Percentiles rank a stretch among this genome's conserved stretches.
phyloP scores from a whole-genome alignment of 2,797 vertebrate genomes.

The Pipistrellus nathusii region DNA sequence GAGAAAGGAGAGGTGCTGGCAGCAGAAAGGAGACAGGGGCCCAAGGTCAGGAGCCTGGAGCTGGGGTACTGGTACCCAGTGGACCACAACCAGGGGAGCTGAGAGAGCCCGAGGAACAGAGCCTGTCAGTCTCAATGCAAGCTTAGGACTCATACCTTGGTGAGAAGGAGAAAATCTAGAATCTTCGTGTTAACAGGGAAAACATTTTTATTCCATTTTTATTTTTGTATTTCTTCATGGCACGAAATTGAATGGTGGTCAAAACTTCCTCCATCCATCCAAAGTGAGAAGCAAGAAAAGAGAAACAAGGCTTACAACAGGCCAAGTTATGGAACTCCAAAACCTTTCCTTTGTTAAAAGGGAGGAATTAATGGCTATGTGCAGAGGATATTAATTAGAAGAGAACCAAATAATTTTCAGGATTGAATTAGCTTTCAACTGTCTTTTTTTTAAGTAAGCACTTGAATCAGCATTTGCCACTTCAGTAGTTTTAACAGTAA shows the following conservation, averaged over 20 bases:
- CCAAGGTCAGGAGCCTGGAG: not conserved
- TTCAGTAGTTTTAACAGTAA: not conserved
- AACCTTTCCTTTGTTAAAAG: not conserved
- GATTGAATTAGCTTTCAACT: slow-evolving; percentile 4
- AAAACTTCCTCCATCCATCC: not conserved
- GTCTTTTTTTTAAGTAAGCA: not conserved
- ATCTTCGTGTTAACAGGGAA: not conserved
- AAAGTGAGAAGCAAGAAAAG: not conserved
- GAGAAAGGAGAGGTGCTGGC: not conserved
- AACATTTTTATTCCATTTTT: not conserved
- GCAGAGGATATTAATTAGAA: not conserved
- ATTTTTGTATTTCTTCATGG: slow-evolving; percentile 24
- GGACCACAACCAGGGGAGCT: not conserved
- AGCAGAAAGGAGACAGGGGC: not conserved
- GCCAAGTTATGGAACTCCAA: not conserved
- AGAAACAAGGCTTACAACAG: not conserved
- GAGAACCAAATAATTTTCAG: not conserved
- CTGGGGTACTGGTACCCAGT: not conserved
- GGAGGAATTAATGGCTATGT: not conserved
- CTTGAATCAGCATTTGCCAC: not conserved
- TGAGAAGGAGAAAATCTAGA: not conserved
- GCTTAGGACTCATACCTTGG: not conserved
- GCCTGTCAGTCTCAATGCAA: not conserved
- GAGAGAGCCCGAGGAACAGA: not conserved
- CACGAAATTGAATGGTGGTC: not conserved